phyloP scores from a whole-genome alignment of 2,113 vertebrate species.

The Nyctereutes procyonoides region DNA sequence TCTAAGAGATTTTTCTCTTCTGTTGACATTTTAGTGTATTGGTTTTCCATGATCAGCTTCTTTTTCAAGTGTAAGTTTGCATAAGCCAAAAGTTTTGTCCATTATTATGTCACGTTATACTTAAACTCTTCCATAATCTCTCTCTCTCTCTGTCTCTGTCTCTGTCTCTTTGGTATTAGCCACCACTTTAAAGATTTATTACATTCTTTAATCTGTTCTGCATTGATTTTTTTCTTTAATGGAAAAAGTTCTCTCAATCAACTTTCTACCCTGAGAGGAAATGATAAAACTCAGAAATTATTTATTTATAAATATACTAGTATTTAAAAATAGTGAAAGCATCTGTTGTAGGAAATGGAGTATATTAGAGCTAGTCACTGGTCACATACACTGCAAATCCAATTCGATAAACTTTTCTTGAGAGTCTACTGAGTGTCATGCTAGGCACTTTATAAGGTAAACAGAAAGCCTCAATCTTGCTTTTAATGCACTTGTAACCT shows the following conservation, averaged over 20 bases:
- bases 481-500: background rate
- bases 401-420: conserved; percentile 10
- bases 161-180: background rate
- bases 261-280: background rate
- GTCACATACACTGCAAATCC: background rate
- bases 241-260: background rate
- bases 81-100: background rate
- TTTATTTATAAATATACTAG: background rate
- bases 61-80: conserved; percentile 20
- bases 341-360: background rate
- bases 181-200: background rate
- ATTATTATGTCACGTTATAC: background rate
- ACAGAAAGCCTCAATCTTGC: background rate
- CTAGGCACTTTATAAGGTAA: background rate
- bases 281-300: background rate
- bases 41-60: background rate
- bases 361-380: background rate
- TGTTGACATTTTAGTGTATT: background rate
- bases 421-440: background rate
- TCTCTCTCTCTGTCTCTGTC: background rate
- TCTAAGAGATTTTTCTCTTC: background rate
- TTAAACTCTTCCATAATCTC: background rate
- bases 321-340: conserved; percentile 41
- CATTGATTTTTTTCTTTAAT: background rate
- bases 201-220: background rate